Conservation (phyloP, 2,797 vertebrate species). For the Pelodytes ibericus region DNA sequence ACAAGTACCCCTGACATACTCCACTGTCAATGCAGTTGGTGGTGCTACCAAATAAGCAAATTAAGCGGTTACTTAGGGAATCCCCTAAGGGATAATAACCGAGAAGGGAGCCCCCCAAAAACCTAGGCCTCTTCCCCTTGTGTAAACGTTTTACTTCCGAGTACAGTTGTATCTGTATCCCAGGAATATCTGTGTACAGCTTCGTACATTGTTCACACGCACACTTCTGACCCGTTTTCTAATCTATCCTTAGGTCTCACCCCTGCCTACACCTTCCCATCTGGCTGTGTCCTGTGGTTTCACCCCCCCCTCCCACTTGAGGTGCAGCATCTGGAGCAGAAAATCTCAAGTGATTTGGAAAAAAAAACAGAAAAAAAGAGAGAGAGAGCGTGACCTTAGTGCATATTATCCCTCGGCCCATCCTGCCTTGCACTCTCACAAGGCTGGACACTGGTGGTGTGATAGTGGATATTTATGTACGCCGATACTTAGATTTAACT, state of each 20-base stretch:
- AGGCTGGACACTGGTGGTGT: background rate
- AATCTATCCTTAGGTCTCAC: conserved; percentile 26
- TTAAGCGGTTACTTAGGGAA: no score
- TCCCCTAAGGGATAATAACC: no score
- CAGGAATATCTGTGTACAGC: no score
- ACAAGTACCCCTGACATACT: no score
- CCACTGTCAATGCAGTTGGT: no score
- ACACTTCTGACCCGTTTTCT: conserved; percentile 25
- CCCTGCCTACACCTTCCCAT: conserved; percentile 50
- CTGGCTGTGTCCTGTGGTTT: conserved; percentile 34
- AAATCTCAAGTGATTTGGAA: conserved; percentile 22
- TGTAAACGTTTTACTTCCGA: no score
- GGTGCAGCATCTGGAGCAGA: conserved; percentile 38
- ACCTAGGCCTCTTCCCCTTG: no score
- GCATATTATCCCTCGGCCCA: conserved; percentile 20
- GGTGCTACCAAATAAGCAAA: no score
- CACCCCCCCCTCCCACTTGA: conserved; percentile 41
- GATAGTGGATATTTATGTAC: background rate
- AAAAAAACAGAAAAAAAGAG: no score
- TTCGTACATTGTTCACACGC: conserved; percentile 39
- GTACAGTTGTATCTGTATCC: no score
- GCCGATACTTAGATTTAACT: conserved; percentile 1
- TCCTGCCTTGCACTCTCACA: background rate
- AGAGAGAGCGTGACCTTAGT: conserved; percentile 20
- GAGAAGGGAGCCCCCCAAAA: no score